A percentile compares a stretch with the other conserved stretches of the same genome.
phyloP scores from a whole-genome alignment of 2,888 invertebrate species.

The Cerastoderma edule region DNA sequence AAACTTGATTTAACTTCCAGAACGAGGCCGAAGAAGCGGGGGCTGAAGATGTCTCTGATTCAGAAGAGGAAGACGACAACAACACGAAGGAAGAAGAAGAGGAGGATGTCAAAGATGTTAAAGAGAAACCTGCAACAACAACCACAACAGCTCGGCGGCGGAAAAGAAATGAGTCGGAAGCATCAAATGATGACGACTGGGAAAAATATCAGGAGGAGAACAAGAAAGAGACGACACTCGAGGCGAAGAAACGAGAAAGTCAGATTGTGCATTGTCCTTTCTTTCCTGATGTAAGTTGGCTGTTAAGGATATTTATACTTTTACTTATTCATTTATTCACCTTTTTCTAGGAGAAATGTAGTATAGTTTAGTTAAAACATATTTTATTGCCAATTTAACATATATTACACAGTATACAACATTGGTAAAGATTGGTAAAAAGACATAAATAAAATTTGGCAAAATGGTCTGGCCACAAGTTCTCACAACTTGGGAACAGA shows the following conservation, averaged over 20 bases:
- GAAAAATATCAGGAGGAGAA: conserved; percentile 95
- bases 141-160: background rate
- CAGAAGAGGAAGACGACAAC: conserved; percentile 63
- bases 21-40: conserved; percentile 40
- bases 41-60: conserved; percentile 54
- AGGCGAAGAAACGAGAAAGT: conserved; percentile 96
- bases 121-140: conserved; percentile 35
- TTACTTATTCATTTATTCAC: no score
- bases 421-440: no score
- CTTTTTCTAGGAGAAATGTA: no score
- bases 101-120: conserved; percentile 49
- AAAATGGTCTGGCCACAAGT: no score
- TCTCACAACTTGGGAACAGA: no score
- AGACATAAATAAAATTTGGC: no score
- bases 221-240: conserved; percentile 90
- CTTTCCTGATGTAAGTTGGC: conserved; percentile 91
- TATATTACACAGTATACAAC: no score
- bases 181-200: conserved; percentile 92
- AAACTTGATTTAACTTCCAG: conserved; percentile 22
- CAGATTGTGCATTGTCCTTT: conserved; percentile 98
- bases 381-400: no score
- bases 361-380: no score
- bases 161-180: conserved; percentile 37
- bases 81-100: conserved; percentile 64
- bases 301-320: background rate